Evolutionary conservation across 2,888 invertebrate genomes (phyloP), one percentile per base, ranked within the genome.

Genomic region (Mellilla xanthometata): DNA sequence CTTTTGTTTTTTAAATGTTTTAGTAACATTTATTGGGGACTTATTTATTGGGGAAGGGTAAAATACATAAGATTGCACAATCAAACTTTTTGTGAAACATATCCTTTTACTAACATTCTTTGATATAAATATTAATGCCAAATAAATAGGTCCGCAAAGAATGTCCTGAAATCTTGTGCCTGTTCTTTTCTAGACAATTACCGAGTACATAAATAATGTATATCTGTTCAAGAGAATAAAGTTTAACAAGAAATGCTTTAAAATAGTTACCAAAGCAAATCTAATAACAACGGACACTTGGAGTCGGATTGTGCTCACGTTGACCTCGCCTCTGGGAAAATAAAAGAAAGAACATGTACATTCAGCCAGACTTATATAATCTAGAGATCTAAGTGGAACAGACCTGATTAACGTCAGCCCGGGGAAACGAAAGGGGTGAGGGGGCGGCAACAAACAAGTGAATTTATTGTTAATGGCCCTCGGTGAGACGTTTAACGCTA

Each of bases 401-500:
- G 54, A 44, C 50, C 81, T 87, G 84, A 87, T 86, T 83, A 83
- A 78, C 77, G 79, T 81, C 74, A 75, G 73, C 53, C 64, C 65
- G 66, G 68, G 47, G 24, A 28, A 33, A 31, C 32, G 58, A 70
- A 31, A 27, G 28, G 29, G 23, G 28, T 60, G 58, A 62, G 54
- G 54, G 67, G 62, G 54, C 68, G 62, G 70, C 68, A 68, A 69
- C 77, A 79, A 85, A 82, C 81, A 77, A 65, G 67, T 63, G 67
- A 77, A 86, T 87, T 87, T 85, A 85, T 84, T 72, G 82, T 79
- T 82, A 85, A 81, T 80, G 71, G 76, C 68, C 74, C 72, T 67
- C 62, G 70, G 70, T 68, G 68, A 72, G 76, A 80, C 78, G 72
- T 70, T 76, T 74, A 77, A 73, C 58, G 75, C 73, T 64, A 73